Evolutionary conservation across 2,797 vertebrate genomes (phyloP).

Genomic region (Microtus agrestis): DNA sequence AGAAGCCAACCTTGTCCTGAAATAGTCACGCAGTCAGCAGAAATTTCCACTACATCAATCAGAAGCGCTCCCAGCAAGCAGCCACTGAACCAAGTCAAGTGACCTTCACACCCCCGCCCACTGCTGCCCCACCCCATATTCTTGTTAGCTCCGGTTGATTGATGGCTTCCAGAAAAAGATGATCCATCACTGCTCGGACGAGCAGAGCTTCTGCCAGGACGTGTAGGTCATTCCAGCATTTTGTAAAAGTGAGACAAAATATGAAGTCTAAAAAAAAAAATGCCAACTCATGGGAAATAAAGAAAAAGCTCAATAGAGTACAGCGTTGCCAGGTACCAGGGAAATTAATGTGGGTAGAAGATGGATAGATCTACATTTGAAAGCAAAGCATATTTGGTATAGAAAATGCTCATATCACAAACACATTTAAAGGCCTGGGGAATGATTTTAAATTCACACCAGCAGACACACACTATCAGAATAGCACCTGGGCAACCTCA

Average conservation of each 20-base stretch:
- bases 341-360: constrained; percentile 41
- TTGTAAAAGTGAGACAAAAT: constrained; percentile 67
- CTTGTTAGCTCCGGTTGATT: constrained; percentile 73
- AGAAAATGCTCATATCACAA: neutral
- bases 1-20: constrained; percentile 31
- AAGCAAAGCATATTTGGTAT: neutral
- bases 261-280: constrained; percentile 43
- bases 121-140: neutral
- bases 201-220: constrained; percentile 11
- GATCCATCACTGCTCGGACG: constrained; percentile 67
- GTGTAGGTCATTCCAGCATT: constrained; percentile 63
- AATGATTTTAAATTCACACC: neutral
- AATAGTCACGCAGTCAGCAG: constrained; percentile 71
- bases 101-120: constrained; percentile 37
- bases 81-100: constrained; percentile 69
- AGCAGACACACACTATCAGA: neutral
- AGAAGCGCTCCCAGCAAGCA: constrained; percentile 46
- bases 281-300: constrained; percentile 47
- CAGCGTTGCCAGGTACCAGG: neutral
- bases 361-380: neutral
- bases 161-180: constrained; percentile 71
- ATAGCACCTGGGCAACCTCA: neutral
- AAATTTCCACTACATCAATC: constrained; percentile 78
- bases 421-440: neutral
- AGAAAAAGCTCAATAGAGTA: constrained; percentile 10